Evolutionary conservation across 2,113 vertebrate genomes (phyloP), one percentile per base, ranked within the genome.

Genomic region (Apteryx owenii): DNA sequence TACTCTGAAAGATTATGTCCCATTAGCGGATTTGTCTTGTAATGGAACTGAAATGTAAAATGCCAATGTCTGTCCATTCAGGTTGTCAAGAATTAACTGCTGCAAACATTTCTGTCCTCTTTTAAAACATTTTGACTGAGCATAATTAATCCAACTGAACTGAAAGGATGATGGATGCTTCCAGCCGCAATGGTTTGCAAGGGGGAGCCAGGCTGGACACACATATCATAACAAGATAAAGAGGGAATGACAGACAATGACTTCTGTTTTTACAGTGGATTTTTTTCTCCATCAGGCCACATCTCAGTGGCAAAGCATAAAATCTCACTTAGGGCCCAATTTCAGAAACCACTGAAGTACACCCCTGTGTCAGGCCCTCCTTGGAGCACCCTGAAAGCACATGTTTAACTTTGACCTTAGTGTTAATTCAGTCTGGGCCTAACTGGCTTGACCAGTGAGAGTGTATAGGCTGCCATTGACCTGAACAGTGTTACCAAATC

Each of bases 11-110:
- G 92, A 97, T 97, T 97, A 97, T 0, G 51, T 92, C 91, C 97
- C 92, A 97, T 97, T 96, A 95, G 95, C 87, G 95, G 89, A 97
- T 96, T 97, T 94, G 92, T 91, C 95, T 96, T 94, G 93, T 96
- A 98, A 97, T 97, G 95, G 94, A 90, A 90, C 88, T 89, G 83
- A 91, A 95, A 93, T 88, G 90, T 96, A 89, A 97, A 97, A 97
- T 93, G 89, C 90, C 96, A 77, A 82, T 58, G 88, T 88, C 54
- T 56, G 54, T 56, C 54, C 54, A 29, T 56, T 28, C 28, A 9
- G 54, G 54, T 56, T 56, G 54, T 56, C 54, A 29, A 29, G 93
- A 82, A 95, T 88, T 95, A 97, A 38, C 85, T 62, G 71, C 91
- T 69, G 92, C 92, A 70, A 89, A 88, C 90, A 56, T 85, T 56